Evolutionary conservation across 2,113 vertebrate genomes (phyloP).

Genomic region (Osmerus eperlanus): DNA sequence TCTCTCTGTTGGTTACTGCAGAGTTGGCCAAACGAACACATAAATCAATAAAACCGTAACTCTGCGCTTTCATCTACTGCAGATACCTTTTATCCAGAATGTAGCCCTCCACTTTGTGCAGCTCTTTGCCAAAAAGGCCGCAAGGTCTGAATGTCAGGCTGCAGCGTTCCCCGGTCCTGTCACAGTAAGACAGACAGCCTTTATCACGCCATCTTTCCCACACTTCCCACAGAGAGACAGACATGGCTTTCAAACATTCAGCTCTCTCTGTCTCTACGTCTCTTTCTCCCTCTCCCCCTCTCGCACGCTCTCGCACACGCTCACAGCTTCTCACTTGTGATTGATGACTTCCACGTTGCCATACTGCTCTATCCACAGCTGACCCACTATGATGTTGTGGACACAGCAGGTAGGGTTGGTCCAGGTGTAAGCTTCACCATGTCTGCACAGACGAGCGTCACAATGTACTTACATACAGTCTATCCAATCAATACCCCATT

Average conservation of each 20-base stretch:
- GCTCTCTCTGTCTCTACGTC: slow-evolving; percentile 13
- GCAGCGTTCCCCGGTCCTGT: slow-evolving; percentile 93
- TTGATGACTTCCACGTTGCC: slow-evolving; percentile 95
- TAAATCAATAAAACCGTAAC: too few relatives aligned
- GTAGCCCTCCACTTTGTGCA: slow-evolving; percentile 98
- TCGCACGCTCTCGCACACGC: not conserved
- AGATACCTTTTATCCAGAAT: slow-evolving; percentile 94
- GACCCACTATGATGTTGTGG: slow-evolving; percentile 96
- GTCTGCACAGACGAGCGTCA: slow-evolving; percentile 64
- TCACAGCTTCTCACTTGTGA: slow-evolving; percentile 81
- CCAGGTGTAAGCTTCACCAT: slow-evolving; percentile 95
- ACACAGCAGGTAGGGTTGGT: slow-evolving; percentile 96
- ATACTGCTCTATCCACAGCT: slow-evolving; percentile 98
- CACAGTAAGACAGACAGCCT: slow-evolving; percentile 46
- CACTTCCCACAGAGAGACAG: slow-evolving; percentile 13
- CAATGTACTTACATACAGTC: not conserved
- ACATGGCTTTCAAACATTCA: slow-evolving; percentile 50
- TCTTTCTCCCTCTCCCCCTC: slow-evolving; percentile 57
- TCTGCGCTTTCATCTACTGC: not conserved
- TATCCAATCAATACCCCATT: not conserved
- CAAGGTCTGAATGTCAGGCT: slow-evolving; percentile 91
- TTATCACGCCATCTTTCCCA: slow-evolving; percentile 39
- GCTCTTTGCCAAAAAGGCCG: slow-evolving; percentile 94
- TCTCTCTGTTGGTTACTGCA: too few relatives aligned
- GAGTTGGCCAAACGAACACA: too few relatives aligned